Conservation (phyloP, 2,797 vertebrate species). For the Rhyacichthys aspro region DNA sequence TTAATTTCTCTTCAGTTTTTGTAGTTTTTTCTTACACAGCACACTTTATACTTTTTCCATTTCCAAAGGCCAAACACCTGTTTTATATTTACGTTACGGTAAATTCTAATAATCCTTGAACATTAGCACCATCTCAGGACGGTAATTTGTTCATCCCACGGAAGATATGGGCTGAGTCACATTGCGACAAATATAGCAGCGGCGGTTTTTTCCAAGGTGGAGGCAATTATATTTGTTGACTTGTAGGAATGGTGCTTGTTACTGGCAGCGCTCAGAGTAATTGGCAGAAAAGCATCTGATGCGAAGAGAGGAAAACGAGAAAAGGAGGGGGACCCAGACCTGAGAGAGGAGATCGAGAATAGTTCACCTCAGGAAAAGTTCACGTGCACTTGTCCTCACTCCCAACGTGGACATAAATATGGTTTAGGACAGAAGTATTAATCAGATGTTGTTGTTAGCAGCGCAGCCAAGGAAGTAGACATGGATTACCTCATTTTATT, state of each 20-base stretch:
- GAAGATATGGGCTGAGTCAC: constrained; percentile 47
- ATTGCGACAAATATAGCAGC: constrained; percentile 48
- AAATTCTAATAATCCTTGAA: constrained; percentile 32
- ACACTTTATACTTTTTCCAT: constrained; percentile 5
- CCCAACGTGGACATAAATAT: too few relatives aligned
- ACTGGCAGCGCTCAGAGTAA: constrained; percentile 52
- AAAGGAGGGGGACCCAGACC: neutral
- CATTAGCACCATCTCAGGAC: constrained; percentile 3
- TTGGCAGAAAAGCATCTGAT: constrained; percentile 57
- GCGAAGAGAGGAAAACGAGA: constrained; percentile 4
- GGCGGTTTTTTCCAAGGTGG: constrained; percentile 51
- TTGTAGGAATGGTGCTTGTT: constrained; percentile 51
- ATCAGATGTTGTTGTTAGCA: too few relatives aligned
- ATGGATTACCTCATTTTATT: too few relatives aligned
- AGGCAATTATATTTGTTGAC: constrained; percentile 72
- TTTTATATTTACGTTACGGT: constrained; percentile 28
- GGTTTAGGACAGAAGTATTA: too few relatives aligned
- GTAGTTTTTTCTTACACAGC: neutral
- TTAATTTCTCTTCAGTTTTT: too few relatives aligned
- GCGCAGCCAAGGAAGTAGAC: too few relatives aligned
- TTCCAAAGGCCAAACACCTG: constrained; percentile 19
- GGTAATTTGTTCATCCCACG: constrained; percentile 28
- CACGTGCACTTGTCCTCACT: neutral
- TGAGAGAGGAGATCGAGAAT: neutral
- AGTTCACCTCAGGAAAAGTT: constrained; percentile 7